Evolutionary conservation across 2,888 invertebrate genomes (phyloP), one percentile per base, ranked within the genome.

Genomic region (Hirtodrosophila cameraria): DNA sequence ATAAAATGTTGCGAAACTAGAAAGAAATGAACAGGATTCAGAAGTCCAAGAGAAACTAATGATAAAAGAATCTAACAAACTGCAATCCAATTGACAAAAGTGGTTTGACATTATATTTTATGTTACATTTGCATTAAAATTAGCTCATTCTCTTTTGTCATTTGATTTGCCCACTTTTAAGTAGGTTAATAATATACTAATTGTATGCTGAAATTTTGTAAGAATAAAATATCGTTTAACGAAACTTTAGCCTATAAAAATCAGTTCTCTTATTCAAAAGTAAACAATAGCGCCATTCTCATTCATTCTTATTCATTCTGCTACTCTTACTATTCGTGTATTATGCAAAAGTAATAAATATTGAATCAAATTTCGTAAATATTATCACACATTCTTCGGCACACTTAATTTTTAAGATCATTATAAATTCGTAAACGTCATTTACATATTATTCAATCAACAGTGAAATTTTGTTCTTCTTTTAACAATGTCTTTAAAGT

Each of bases 71-170:
- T 1, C 18, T 18, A 18, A 2, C 18, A 18, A 4, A 18, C 3
- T 18, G 3, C 5, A 4, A 16, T 25, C 15, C 27, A 16, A 6
- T 5, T 15, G 3, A 28, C 4, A 7, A 11, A 9, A 18, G 3
- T 5, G 11, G 3, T 18, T 50, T 28, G n/a, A 35, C 15, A 33
- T 28, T 33, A 39, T 18, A 52, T 38, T 59, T 59, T 62, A 28
- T 9, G n/a, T 5, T 2, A 7, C 5, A 12, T 15, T 9, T 15
- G 6, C 1, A 7, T 7, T 23, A 7, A 7, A 8, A 7, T 23
- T 20, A 20, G 18, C 18, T 20, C 5, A 3, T 20, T 2, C 18
- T 5, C 23, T 4, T 6, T 23, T 23, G 23, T 2, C 7, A 23
- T 6, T 23, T 12, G 13, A 27, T 13, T 41, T 15, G 15, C 9